Evolutionary conservation across 64 coral and sea anemone species (phyloP).

Genomic region (Anthopleura sola): DNA sequence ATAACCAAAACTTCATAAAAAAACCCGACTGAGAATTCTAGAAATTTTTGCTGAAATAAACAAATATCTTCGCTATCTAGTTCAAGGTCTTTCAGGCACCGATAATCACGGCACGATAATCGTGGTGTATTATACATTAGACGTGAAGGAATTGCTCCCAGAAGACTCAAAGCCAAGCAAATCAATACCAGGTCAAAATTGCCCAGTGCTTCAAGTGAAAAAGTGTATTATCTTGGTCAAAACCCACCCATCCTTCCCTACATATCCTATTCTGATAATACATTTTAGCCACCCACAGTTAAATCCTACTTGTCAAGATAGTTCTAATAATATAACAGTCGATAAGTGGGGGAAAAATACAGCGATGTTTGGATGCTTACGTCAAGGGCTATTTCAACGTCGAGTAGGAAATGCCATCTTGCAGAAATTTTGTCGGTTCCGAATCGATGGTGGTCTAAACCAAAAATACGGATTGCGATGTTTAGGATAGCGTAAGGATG

Average conservation of each 20-base stretch:
- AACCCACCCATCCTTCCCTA: neutral
- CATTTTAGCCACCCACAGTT: neutral
- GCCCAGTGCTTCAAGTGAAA: neutral
- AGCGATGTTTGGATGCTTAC: neutral
- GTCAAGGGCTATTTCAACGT: neutral
- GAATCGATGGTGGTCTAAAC: neutral
- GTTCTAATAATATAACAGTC: slow-evolving; percentile 2
- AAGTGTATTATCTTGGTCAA: neutral
- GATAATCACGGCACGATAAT: neutral
- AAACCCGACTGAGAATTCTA: neutral
- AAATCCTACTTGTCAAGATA: neutral
- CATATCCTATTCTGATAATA: neutral
- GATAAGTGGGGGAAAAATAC: neutral
- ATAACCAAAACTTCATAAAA: neutral
- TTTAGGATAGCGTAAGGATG: neutral
- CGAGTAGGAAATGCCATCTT: neutral
- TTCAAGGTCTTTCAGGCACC: neutral
- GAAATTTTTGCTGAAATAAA: neutral
- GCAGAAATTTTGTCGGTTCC: neutral
- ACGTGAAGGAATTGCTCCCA: neutral
- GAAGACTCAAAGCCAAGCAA: neutral
- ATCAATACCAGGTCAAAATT: no score
- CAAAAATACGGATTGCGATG: neutral
- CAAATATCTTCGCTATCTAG: neutral
- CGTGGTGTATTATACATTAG: neutral